phyloP scores from a whole-genome alignment of 1,140 invertebrate genomes.

The Platyscapa corneri region DNA sequence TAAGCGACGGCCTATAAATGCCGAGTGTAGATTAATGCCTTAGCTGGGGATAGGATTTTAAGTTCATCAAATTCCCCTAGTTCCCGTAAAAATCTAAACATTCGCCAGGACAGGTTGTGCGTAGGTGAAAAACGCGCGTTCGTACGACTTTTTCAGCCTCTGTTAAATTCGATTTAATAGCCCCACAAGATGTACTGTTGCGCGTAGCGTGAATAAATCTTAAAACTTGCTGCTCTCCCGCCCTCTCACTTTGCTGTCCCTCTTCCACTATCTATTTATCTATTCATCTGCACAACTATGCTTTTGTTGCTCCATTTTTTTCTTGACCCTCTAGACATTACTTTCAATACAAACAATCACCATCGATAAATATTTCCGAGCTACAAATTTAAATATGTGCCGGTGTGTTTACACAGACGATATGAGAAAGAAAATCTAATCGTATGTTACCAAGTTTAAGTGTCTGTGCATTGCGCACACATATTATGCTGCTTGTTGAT shows the following conservation, averaged over 20 bases:
- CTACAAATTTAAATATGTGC: slow-evolving; percentile 7
- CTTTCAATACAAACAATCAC: neutral
- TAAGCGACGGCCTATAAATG: neutral
- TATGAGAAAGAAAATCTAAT: neutral
- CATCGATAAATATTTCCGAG: slow-evolving; percentile 1
- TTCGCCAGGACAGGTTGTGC: too few relatives aligned
- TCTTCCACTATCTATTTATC: neutral
- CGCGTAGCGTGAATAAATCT: too few relatives aligned
- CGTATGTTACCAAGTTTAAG: neutral
- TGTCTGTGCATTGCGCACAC: neutral
- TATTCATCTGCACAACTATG: neutral
- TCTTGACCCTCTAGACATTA: neutral
- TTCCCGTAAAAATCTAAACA: too few relatives aligned
- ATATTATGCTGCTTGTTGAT: neutral
- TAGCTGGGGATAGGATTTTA: neutral
- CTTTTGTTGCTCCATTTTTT: neutral
- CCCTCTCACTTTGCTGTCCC: too few relatives aligned
- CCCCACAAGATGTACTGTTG: too few relatives aligned
- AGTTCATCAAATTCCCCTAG: too few relatives aligned
- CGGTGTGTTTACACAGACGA: neutral
- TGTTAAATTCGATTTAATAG: too few relatives aligned
- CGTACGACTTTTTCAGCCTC: too few relatives aligned
- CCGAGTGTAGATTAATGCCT: neutral
- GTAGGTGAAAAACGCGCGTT: too few relatives aligned
- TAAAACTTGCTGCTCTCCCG: too few relatives aligned